Base-by-base conservation (phyloP, 2,113 vertebrate species). In the Gymnogyps californianus region DNA sequence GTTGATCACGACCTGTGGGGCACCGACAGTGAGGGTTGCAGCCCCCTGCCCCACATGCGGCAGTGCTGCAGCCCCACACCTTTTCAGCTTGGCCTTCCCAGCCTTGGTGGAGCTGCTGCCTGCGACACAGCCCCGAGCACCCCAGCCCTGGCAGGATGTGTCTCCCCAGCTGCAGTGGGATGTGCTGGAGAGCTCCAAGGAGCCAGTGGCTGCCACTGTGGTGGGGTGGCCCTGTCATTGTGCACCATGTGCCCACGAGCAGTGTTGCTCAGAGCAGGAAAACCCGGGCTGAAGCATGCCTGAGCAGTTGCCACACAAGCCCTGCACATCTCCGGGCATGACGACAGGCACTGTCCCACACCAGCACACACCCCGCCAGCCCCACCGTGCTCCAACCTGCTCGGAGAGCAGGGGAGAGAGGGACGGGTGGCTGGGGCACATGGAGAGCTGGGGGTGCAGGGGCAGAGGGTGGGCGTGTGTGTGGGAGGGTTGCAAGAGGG, bases 1-100 rank as follows among this genome's bases (percentile, higher is more conserved):
- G 97, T 99, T 99, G 92, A 99, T 99, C 52, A 99, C 98, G 6
- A 99, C 97, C 99, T 99, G 88, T 25, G 62, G 79, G 58, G 55
- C 29, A 32, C 16, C 2, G 18, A 34, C 29, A 66, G 54, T 91
- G 72, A 90, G 62, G 20, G 36, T 57, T 1, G 4, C 49, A 47
- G 16, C 11, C 34, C 19, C 40, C 20, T 46, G 54, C 34, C 74
- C 65, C 57, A 11, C 14, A 15, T 38, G 44, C 5, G 1, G 26
- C 61, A 21, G 16, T 10, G 34, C 61, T 12, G 34, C 31, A 15
- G 46, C 44, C 31, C 17, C 3, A 1, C 19, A 11, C 36, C 1
- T 0, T 1, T 1, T 22, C 61, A 32, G 26, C 64, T 77, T 6
- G 16, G 42, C 46, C 25, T 19, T 78, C n/a, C 52, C 2, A 0